Evolutionary conservation across 2,797 vertebrate species (phyloP), one percentile per base, ranked within the genome.

Genomic region (Lepus oiostolus): DNA sequence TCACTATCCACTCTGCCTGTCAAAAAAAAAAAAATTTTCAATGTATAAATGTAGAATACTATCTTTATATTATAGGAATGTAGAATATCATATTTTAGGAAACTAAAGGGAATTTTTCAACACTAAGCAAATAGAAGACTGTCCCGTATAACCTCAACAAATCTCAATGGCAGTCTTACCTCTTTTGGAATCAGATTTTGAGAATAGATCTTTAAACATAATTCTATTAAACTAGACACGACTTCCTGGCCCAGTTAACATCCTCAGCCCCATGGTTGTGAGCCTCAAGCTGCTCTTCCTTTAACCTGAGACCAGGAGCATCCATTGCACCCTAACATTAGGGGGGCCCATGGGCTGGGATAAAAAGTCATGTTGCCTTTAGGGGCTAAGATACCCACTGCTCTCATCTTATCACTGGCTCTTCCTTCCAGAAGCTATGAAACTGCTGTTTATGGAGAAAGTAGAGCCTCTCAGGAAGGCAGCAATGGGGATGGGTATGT

Each of bases 51-150:
- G 42, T 42, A 42, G 42, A 42, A 42, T 42, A 42, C 42, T 42
- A 42, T 42, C 42, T 7, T 42, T 42, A 42, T 1, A 7, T 42
- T 42, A 32, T 26, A 72, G 67, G 42, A 86, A 84, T 9, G 4
- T 14, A 76, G 17, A 77, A 54, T 75, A 62, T 54, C 68, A 62
- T 50, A 93, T 62, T 67, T 92, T 81, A 83, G n/a, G 42, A 74
- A 91, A 88, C 11, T 52, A 70, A 3, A 77, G 32, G 26, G 47
- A 88, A 80, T 65, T 83, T 83, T 86, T 84, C 32, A 62, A 50
- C n/a, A 35, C 5, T 60, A 62, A 75, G 12, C 6, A 62, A 47
- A 42, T 28, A 17, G 28, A 7, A 91, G n/a, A 5, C 54, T 58
- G 3, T 68, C 26, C 16, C 35, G 30, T 5, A 11, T 24, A 42